Conservation (phyloP, 2,888 invertebrate species). For the Drosophila eohydei region DNA sequence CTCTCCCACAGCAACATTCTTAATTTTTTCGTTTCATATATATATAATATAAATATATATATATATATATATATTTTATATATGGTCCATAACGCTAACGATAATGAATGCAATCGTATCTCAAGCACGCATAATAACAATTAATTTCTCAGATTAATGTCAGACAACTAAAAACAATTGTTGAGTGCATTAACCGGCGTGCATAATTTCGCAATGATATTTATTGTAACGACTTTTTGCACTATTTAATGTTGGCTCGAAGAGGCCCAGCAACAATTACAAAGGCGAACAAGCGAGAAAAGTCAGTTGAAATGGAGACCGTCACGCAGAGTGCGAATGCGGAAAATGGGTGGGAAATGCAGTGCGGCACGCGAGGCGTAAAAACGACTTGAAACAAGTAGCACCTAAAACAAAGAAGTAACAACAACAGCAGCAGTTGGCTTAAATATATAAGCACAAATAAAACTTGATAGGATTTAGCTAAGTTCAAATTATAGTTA, state of each 20-base stretch:
- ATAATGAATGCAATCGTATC: constrained; percentile 43
- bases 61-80: background rate
- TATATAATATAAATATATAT: too few relatives aligned
- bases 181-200: constrained; percentile 68
- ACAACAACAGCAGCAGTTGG: constrained; percentile 19
- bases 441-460: constrained; percentile 35
- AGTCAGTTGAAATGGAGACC: constrained; percentile 45
- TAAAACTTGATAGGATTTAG: constrained; percentile 38
- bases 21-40: background rate
- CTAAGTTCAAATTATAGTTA: constrained; percentile 59
- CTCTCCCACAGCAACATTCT: too few relatives aligned
- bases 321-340: constrained; percentile 63
- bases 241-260: constrained; percentile 54
- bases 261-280: constrained; percentile 41
- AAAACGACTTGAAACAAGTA: constrained; percentile 30
- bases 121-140: constrained; percentile 43
- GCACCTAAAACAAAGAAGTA: constrained; percentile 24
- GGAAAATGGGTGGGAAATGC: constrained; percentile 48
- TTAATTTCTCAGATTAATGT: constrained; percentile 46
- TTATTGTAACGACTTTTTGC: constrained; percentile 72
- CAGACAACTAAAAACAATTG: constrained; percentile 54
- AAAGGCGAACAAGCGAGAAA: constrained; percentile 25
- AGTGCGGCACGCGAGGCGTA: constrained; percentile 52
- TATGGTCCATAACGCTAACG: constrained; percentile 42
- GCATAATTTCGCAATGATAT: constrained; percentile 67